Evolutionary conservation across 2,888 invertebrate genomes (phyloP).

Genomic region (Lasiommata megera): DNA sequence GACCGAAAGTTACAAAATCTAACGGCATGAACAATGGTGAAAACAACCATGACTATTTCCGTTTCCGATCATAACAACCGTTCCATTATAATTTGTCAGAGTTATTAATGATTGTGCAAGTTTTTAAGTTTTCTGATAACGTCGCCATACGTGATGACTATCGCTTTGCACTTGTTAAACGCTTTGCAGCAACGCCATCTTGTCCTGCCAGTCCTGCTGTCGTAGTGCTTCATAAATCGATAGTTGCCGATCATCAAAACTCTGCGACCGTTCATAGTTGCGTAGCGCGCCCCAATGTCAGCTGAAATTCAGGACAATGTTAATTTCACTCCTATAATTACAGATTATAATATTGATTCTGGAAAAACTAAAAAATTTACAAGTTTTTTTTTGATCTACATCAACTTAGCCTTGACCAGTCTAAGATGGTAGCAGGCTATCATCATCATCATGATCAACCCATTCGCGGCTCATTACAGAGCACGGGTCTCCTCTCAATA

Average conservation of each 20-base stretch:
- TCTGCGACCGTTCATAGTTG: constrained; percentile 43
- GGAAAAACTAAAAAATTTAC: too few species aligned
- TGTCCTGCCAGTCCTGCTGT: constrained; percentile 51
- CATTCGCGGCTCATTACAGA: too few species aligned
- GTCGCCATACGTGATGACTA: constrained; percentile 57
- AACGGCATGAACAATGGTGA: too few species aligned
- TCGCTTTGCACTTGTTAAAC: constrained; percentile 57
- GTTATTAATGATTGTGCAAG: constrained; percentile 52
- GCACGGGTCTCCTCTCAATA: too few species aligned
- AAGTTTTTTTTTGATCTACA: too few species aligned
- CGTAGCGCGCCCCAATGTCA: constrained; percentile 13
- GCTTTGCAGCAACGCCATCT: constrained; percentile 66
- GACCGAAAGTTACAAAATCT: too few species aligned
- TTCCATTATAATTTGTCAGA: background rate
- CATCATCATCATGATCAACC: too few species aligned
- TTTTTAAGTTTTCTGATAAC: constrained; percentile 60
- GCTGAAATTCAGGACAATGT: constrained; percentile 23
- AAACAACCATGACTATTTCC: too few species aligned
- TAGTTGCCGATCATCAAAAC: constrained; percentile 56
- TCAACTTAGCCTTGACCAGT: too few species aligned
- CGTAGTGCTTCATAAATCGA: constrained; percentile 62
- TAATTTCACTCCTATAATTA: background rate
- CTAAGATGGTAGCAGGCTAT: too few species aligned
- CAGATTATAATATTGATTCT: too few species aligned
- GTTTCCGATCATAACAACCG: too few species aligned